phyloP scores from a whole-genome alignment of 2,888 invertebrate species.

The Clostera curtula region DNA sequence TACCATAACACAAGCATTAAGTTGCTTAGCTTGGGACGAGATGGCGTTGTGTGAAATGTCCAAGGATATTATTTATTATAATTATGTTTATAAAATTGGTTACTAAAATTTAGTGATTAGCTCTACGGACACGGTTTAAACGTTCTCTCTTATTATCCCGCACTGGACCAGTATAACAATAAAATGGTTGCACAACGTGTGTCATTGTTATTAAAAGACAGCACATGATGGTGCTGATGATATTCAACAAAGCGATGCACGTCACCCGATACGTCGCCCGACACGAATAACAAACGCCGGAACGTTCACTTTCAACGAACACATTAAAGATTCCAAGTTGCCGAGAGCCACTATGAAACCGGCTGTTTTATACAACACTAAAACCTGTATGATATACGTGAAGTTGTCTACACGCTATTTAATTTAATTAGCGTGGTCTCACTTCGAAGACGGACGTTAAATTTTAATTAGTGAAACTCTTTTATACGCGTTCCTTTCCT shows the following conservation, averaged over 20 bases:
- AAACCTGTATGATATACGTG: conserved; percentile 25
- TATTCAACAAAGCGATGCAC: conserved; percentile 45
- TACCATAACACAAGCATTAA: too few relatives aligned
- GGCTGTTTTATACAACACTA: conserved; percentile 24
- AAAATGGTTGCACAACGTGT: conserved; percentile 27
- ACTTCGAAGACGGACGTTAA: conserved; percentile 18
- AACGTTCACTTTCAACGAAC: conserved; percentile 67
- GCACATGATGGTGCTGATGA: conserved; percentile 24
- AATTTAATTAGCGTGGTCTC: conserved; percentile 19
- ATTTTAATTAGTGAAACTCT: conserved; percentile 28
- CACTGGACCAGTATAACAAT: conserved; percentile 8
- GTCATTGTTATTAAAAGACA: conserved; percentile 22
- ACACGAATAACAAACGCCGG: conserved; percentile 62
- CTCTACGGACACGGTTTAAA: conserved; percentile 6
- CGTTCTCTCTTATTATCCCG: conserved; percentile 4
- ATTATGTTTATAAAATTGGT: too few relatives aligned
- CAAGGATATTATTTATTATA: too few relatives aligned
- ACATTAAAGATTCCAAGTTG: conserved; percentile 35
- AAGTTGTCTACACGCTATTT: conserved; percentile 14
- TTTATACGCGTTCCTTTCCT: conserved; percentile 28
- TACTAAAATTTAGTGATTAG: conserved; percentile 3
- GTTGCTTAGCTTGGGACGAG: too few relatives aligned
- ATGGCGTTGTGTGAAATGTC: too few relatives aligned
- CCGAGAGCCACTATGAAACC: conserved; percentile 25
- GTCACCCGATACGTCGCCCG: conserved; percentile 40